Conservation (phyloP, 1,140 invertebrate species). For the Lepeophtheirus salmonis region DNA sequence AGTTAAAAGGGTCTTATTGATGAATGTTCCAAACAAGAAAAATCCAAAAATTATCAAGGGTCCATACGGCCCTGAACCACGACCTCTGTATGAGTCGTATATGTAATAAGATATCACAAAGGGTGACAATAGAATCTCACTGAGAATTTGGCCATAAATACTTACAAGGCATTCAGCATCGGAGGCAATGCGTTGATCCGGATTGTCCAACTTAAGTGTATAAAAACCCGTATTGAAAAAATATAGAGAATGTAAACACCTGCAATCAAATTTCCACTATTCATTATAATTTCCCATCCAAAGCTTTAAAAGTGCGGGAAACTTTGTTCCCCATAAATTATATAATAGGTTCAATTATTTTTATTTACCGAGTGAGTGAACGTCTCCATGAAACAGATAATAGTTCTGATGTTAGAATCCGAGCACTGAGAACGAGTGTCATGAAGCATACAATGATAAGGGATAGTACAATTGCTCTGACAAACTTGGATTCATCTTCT, state of each 20-base stretch:
- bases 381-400: not conserved
- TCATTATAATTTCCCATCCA: not conserved
- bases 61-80: slow-evolving; percentile 34
- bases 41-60: slow-evolving; percentile 35
- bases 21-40: slow-evolving; percentile 36
- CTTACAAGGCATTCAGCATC: not conserved
- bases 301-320: too few relatives aligned
- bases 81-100: not conserved
- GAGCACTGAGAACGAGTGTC: not conserved
- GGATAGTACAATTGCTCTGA: not conserved
- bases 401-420: not conserved
- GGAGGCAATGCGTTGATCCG: not conserved
- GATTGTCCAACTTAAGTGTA: not conserved
- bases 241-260: not conserved
- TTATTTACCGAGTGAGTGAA: not conserved
- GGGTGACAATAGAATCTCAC: not conserved
- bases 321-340: too few relatives aligned
- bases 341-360: not conserved
- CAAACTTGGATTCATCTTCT: not conserved
- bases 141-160: not conserved
- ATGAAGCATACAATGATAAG: not conserved
- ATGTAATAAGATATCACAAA: not conserved
- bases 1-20: slow-evolving; percentile 40
- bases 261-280: too few relatives aligned
- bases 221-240: not conserved